phyloP scores from a whole-genome alignment of 2,888 invertebrate genomes.

The Andrena minutula region DNA sequence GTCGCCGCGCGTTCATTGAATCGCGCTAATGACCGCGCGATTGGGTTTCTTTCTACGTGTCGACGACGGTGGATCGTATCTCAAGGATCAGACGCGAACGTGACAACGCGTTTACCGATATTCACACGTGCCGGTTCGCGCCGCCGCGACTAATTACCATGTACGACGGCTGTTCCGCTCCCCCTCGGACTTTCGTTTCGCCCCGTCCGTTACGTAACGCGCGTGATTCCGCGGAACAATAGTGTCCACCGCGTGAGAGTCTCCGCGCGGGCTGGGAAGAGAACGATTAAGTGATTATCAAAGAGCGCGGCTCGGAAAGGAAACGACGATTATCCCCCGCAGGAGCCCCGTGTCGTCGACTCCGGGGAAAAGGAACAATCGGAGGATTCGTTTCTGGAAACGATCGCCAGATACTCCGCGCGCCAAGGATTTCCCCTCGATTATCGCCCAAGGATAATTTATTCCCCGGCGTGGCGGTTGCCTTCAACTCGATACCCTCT shows the following conservation, averaged over 20 bases:
- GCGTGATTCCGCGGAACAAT: constrained; percentile 45
- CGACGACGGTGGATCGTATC: not conserved
- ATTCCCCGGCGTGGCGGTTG: constrained; percentile 10
- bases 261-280: constrained; percentile 24
- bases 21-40: constrained; percentile 5
- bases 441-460: constrained; percentile 23
- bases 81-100: not conserved
- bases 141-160: constrained; percentile 57
- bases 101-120: constrained; percentile 52
- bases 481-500: constrained; percentile 12
- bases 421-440: constrained; percentile 2
- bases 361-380: not conserved
- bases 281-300: constrained; percentile 47
- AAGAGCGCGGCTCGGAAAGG: constrained; percentile 11
- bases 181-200: not conserved
- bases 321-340: constrained; percentile 27
- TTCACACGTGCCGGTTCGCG: constrained; percentile 76
- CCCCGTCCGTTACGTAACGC: constrained; percentile 14
- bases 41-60: not conserved
- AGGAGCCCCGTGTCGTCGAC: not conserved
- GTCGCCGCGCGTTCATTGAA: not conserved
- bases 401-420: not conserved
- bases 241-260: constrained; percentile 29
- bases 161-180: not conserved
- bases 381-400: not conserved